Evolutionary conservation across 2,797 vertebrate species (phyloP), one percentile per base, ranked within the genome.

Genomic region (Liasis olivaceus): DNA sequence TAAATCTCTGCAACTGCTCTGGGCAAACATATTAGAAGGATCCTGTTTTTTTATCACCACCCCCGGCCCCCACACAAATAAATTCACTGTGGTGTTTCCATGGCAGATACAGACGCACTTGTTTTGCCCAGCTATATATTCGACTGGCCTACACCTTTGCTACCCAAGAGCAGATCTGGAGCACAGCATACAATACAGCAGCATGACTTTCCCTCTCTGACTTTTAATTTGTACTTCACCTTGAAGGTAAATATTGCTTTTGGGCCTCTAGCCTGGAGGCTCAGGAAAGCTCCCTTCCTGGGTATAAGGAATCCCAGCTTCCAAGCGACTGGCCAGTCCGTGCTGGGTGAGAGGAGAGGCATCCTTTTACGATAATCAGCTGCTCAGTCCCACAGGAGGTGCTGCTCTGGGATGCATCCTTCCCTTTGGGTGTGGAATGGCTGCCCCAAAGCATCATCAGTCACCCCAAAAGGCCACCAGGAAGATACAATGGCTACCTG

Each of bases 171-270:
- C 62, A 51, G 28, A 86, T 85, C 77, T 88, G 42, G 12, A 91
- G 62, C 56, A 54, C 42, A 56, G 56, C 63, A 22, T 26, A 42
- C 72, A 64, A 36, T 22, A 22, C 81, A 28, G 14, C 63, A 14
- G 22, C 2, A 91, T 58, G 31, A 93, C 93, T 93, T 72, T 1
- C 5, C 62, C 92, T 72, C 60, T 89, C 66, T 69, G 89, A 66
- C 86, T 89, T 89, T 95, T 88, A 58, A 92, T 42, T n/a, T 81
- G 85, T 59, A 89, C 20, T 17, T 95, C 87, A 87, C 24, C 3
- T 42, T 60, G 87, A 58, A 72, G 93, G 89, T 87, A 92, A 91
- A 94, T 56, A 36, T 20, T 36, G 36, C 26, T n/a, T 36, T 63
- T 54, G 31, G 31, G 91, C 13, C 72, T 95, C 66, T 89, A 90